phyloP scores from a whole-genome alignment of 2,113 vertebrate genomes.

The Damaliscus lunatus region DNA sequence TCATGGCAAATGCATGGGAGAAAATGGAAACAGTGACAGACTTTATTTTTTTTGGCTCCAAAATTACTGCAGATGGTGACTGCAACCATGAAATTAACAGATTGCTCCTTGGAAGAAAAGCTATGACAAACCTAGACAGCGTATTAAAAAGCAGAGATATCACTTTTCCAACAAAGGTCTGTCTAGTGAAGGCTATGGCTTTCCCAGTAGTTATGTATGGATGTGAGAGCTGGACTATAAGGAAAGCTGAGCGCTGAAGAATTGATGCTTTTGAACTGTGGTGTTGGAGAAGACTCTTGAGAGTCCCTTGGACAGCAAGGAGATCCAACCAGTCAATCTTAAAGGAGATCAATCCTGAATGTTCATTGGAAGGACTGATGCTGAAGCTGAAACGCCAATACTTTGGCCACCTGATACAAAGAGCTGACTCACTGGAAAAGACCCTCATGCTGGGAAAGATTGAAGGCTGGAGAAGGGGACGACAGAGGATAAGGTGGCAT shows the following conservation, averaged over 20 bases:
- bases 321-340: neutral
- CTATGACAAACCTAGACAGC: neutral
- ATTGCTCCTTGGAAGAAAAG: neutral
- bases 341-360: rapidly evolving
- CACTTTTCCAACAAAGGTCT: neutral
- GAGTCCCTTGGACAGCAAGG: rapidly evolving
- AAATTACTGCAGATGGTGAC: neutral
- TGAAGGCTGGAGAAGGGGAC: neutral
- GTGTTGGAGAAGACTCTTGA: neutral
- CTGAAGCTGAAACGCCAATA: neutral
- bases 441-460: neutral
- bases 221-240: neutral
- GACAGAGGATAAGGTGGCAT: neutral
- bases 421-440: neutral
- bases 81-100: neutral
- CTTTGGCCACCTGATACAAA: neutral
- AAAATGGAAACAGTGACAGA: neutral
- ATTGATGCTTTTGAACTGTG: neutral
- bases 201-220: neutral
- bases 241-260: rapidly evolving
- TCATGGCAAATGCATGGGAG: neutral
- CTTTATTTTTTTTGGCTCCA: neutral
- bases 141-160: neutral
- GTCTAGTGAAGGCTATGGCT: neutral
- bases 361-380: neutral